These are phyloP conservation scores for Pammene aurita DNA, from an alignment of 2,888 invertebrate genomes.

Conservation along the genomic window DNA sequence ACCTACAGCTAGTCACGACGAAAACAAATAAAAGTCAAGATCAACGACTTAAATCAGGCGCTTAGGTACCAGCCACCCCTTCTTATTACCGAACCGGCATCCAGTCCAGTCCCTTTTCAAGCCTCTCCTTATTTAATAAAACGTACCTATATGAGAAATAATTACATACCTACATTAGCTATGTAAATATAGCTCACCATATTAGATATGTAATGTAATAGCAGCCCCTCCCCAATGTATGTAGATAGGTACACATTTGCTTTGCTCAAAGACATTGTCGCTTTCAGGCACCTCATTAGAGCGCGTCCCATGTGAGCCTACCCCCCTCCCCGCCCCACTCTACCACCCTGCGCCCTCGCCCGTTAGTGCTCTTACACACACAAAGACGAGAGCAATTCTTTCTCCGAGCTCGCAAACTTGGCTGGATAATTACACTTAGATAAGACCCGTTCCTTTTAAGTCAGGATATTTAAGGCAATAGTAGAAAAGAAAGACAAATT, in stretches of 20 bases:
- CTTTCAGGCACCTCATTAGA: conserved; percentile 84
- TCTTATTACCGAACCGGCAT: conserved; percentile 23
- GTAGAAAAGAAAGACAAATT: conserved; percentile 22
- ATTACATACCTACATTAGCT: conserved; percentile 39
- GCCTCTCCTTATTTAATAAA: conserved; percentile 33
- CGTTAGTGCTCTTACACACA: conserved; percentile 58
- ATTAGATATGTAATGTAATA: conserved; percentile 55
- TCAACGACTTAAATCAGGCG: conserved; percentile 24
- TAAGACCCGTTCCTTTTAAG: conserved; percentile 46
- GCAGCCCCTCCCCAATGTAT: conserved; percentile 69
- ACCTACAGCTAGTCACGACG: conserved; percentile 11
- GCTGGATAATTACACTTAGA: conserved; percentile 81
- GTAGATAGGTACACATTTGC: conserved; percentile 80
- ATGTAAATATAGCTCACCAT: conserved; percentile 46
- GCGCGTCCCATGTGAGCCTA: conserved; percentile 82
- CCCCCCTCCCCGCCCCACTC: conserved; percentile 54
- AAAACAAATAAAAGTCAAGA: conserved; percentile 32
- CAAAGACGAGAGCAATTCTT: conserved; percentile 73
- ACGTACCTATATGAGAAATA: conserved; percentile 38
- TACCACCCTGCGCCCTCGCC: conserved; percentile 44
- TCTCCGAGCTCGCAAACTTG: conserved; percentile 79
- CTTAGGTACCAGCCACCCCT: conserved; percentile 23
- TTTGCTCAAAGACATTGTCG: conserved; percentile 83
- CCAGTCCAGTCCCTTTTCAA: conserved; percentile 23
- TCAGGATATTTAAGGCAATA: conserved; percentile 32